phyloP scores from a whole-genome alignment of 2,888 invertebrate genomes.

The Onthophagus sagittarius region DNA sequence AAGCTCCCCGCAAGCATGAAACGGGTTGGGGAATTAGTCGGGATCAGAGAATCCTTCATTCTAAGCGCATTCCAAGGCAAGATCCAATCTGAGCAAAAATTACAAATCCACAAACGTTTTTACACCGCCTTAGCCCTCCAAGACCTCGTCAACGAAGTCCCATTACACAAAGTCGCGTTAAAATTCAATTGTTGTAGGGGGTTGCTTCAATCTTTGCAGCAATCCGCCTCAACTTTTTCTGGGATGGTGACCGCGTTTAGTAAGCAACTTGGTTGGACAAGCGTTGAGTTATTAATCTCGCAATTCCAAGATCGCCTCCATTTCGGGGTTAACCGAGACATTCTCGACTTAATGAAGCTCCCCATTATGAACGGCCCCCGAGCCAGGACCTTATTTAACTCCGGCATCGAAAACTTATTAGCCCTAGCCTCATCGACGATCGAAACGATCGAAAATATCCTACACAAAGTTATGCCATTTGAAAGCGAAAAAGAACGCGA shows the following conservation, averaged over 20 bases:
- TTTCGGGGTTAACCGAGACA: constrained; percentile 89
- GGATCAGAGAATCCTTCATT: constrained; percentile 82
- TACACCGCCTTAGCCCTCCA: constrained; percentile 87
- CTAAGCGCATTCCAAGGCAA: constrained; percentile 70
- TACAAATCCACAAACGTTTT: constrained; percentile 72
- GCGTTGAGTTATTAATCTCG: constrained; percentile 80
- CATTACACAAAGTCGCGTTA: constrained; percentile 72
- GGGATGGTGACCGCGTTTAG: constrained; percentile 98
- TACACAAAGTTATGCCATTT: constrained; percentile 79
- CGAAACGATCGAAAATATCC: constrained; percentile 67
- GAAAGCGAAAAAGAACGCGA: constrained; percentile 74
- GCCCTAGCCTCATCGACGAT: constrained; percentile 73
- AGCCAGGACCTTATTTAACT: constrained; percentile 79
- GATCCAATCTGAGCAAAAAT: constrained; percentile 52
- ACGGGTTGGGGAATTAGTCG: constrained; percentile 84
- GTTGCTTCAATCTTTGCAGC: constrained; percentile 89
- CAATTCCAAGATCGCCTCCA: constrained; percentile 93
- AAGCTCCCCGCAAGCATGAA: constrained; percentile 73
- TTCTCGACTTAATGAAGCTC: constrained; percentile 86
- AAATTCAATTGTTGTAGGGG: constrained; percentile 88
- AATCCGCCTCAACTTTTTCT: constrained; percentile 84
- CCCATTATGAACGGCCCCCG: constrained; percentile 77
- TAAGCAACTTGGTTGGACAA: constrained; percentile 86
- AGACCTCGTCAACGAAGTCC: constrained; percentile 88
- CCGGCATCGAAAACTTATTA: constrained; percentile 73